phyloP scores from a whole-genome alignment of 2,113 vertebrate genomes.

The Scopus umbretta region DNA sequence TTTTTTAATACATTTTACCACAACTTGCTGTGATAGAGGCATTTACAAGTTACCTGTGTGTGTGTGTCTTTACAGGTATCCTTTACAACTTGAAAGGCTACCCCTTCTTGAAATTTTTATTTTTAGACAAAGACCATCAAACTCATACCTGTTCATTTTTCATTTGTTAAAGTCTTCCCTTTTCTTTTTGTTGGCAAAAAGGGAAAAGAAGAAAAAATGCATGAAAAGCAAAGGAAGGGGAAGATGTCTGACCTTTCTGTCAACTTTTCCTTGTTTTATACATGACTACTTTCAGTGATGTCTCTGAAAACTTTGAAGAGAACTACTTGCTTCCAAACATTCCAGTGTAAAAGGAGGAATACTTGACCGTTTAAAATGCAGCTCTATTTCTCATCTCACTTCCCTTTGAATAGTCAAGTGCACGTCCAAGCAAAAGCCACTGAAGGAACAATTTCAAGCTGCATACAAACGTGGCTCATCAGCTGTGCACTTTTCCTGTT shows the following conservation, averaged over 20 bases:
- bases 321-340: background rate
- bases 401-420: background rate
- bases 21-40: background rate
- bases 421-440: background rate
- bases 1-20: background rate
- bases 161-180: background rate
- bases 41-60: background rate
- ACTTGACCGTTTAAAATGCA: background rate
- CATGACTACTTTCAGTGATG: background rate
- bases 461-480: background rate
- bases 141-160: background rate
- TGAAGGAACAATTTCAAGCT: conserved; percentile 1
- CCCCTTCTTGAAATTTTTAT: background rate
- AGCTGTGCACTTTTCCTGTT: conserved; percentile 35
- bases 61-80: background rate
- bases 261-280: background rate
- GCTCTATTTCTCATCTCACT: background rate
- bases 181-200: background rate
- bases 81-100: background rate
- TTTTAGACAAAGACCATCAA: background rate
- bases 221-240: background rate
- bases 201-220: background rate
- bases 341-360: background rate
- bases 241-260: background rate
- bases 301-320: background rate